phyloP scores from a whole-genome alignment of 2,113 vertebrate species.

The Ciconia stormi region DNA sequence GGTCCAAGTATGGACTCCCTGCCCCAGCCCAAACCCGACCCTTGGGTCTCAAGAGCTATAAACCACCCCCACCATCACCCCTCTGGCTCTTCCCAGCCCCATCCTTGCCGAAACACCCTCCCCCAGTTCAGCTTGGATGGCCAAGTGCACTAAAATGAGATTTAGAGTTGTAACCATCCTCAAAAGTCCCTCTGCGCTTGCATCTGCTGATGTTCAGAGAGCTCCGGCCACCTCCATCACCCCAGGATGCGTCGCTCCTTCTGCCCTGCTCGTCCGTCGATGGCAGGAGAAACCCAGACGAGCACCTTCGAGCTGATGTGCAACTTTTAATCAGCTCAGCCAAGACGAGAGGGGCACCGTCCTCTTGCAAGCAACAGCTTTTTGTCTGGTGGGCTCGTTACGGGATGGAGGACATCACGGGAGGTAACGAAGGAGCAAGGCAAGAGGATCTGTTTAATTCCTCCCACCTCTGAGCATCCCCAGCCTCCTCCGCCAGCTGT shows the following conservation, averaged over 20 bases:
- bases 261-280: not conserved
- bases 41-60: not conserved
- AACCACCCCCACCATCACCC: fast-evolving
- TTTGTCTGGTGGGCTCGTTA: not conserved
- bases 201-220: not conserved
- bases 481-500: not conserved
- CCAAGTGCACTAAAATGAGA: not conserved
- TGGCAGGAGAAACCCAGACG: not conserved
- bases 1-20: not conserved
- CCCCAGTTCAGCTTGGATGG: not conserved
- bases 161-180: not conserved
- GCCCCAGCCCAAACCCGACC: not conserved
- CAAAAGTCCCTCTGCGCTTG: not conserved
- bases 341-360: not conserved
- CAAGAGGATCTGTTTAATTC: not conserved
- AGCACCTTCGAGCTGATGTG: not conserved
- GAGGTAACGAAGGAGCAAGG: not conserved
- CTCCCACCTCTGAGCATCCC: not conserved
- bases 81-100: not conserved
- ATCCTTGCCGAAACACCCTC: not conserved
- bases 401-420: not conserved
- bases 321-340: not conserved
- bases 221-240: not conserved
- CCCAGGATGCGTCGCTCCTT: fast-evolving
- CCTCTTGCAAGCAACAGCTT: not conserved